Evolutionary conservation across 2,888 invertebrate genomes (phyloP).

Genomic region (Diarsia dahlii): DNA sequence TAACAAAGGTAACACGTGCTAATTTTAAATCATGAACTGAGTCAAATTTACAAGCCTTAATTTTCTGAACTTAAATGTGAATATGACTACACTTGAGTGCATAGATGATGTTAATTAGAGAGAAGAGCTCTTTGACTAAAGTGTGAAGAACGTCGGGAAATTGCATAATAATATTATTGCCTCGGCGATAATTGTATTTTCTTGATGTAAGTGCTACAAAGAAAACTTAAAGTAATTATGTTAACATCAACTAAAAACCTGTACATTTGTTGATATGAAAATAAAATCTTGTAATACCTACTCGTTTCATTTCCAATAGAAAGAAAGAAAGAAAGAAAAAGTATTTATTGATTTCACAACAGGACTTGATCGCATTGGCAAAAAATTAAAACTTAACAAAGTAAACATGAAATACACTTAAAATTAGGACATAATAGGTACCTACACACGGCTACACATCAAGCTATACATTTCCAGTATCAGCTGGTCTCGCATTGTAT

Average conservation of each 20-base stretch:
- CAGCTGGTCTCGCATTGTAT: too few species aligned
- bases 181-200: neutral
- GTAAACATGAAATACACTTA: too few species aligned
- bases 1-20: neutral
- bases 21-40: constrained; percentile 1
- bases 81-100: constrained; percentile 17
- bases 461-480: too few species aligned
- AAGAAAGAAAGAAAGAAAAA: too few species aligned
- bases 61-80: constrained; percentile 13
- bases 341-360: too few species aligned
- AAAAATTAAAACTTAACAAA: too few species aligned
- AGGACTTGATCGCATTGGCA: too few species aligned
- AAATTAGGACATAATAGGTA: too few species aligned
- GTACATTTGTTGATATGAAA: neutral
- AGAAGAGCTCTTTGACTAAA: constrained; percentile 37
- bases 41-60: constrained; percentile 1
- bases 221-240: constrained; percentile 12
- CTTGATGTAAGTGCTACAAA: neutral
- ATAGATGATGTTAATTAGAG: constrained; percentile 21
- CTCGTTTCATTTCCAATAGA: neutral
- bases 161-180: constrained; percentile 11
- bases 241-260: neutral
- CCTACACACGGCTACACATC: too few species aligned
- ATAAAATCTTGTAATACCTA: neutral
- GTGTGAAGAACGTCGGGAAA: constrained; percentile 1